Evolutionary conservation across 2,797 vertebrate genomes (phyloP), one percentile per base, ranked within the genome.

Genomic region (Phataginus tricuspis): DNA sequence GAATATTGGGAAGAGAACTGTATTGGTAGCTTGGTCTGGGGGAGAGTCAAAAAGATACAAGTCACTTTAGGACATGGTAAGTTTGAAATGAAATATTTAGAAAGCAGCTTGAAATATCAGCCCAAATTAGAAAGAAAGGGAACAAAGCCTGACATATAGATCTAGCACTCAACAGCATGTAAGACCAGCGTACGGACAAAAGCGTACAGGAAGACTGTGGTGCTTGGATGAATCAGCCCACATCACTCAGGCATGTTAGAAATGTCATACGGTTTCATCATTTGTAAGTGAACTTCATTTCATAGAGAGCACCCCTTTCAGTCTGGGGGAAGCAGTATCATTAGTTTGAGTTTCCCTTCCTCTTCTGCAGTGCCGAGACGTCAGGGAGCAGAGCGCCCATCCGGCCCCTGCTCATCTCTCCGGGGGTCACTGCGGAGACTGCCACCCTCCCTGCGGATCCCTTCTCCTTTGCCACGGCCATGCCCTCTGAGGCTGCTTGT

Each of bases 41-140:
- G 19, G 31, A 80, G 55, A 84, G 68, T 85, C 2, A 45, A 69
- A 82, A 51, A 71, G 31, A 64, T 11, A 86, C 15, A 87, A 85
- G 68, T 94, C 63, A 85, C 7, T 89, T 94, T 75, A 78, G 82
- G 63, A n/a, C 12, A 10, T 39, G 39, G 2, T 51, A 71, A 57
- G 16, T 89, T 90, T 89, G 53, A 92, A 97, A 59, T 49, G 42
- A 95, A 59, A 68, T 69, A 63, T 66, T 89, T 51, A 90, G 55
- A 91, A 74, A 86, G n/a, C 5, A 82, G n/a, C 31, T 92, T 92
- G 77, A 89, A 51, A 64, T 68, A 86, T 39, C 45, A 21, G 14
- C 68, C 53, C 78, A 68, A 34, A 84, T 86, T 83, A 61, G 4
- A 80, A 42, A 90, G n/a, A 91, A 84, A 78, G 31, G 51, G 45